phyloP scores from a whole-genome alignment of 2,113 vertebrate genomes.

The Sarotherodon lohbergeri region DNA sequence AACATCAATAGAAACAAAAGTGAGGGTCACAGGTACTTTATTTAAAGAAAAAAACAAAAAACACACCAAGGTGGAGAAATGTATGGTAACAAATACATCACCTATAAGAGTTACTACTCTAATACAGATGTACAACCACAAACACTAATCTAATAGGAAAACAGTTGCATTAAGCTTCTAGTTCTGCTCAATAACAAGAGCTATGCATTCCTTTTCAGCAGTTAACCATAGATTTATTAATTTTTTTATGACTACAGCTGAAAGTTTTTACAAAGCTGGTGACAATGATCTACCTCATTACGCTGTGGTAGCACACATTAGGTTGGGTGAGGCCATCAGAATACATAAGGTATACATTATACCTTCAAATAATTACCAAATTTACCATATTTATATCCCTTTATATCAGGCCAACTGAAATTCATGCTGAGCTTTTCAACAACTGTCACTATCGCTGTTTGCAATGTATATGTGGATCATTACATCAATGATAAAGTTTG shows the following conservation, averaged over 20 bases:
- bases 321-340: not conserved
- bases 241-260: not conserved
- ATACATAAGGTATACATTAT: not conserved
- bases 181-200: not conserved
- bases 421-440: not conserved
- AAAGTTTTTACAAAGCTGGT: not conserved
- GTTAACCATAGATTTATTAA: not conserved
- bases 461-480: not conserved
- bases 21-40: conserved; percentile 2
- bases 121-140: not conserved
- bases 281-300: not conserved
- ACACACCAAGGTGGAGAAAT: not conserved
- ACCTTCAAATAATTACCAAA: not conserved
- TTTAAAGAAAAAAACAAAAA: not conserved
- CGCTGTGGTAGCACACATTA: not conserved
- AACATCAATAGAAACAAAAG: conserved; percentile 46
- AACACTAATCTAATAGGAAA: not conserved
- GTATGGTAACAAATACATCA: not conserved
- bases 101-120: not conserved
- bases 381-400: not conserved
- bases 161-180: not conserved
- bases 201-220: not conserved
- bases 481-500: not conserved
- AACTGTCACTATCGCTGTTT: not conserved
- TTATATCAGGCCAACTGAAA: not conserved